phyloP scores from a whole-genome alignment of 2,113 vertebrate genomes.

The Serinus canaria region DNA sequence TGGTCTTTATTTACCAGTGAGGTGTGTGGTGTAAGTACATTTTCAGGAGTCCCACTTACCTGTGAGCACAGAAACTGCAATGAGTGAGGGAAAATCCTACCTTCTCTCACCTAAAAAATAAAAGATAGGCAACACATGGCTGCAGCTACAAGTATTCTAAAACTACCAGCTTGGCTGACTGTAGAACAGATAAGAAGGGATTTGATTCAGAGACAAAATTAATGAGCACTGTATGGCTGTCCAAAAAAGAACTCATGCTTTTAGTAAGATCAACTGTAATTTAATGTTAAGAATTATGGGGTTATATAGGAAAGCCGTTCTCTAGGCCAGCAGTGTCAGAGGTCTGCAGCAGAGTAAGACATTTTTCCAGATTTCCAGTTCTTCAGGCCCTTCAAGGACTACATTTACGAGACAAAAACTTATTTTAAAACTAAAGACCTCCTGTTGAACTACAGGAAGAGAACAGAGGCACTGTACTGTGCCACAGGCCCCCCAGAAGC shows the following conservation, averaged over 20 bases:
- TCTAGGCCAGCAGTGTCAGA: neutral
- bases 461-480: neutral
- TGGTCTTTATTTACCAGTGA: neutral
- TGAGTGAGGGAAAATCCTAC: neutral
- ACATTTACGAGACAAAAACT: neutral
- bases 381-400: neutral
- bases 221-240: neutral
- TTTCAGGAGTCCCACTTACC: neutral
- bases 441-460: neutral
- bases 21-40: neutral
- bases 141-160: neutral
- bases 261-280: neutral
- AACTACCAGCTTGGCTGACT: neutral
- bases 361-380: neutral
- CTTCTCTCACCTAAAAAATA: neutral
- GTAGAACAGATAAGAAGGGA: neutral
- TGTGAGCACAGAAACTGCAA: neutral
- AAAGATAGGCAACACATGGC: neutral
- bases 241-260: neutral
- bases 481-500: neutral
- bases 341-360: neutral
- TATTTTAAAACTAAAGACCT: neutral
- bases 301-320: neutral
- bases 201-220: neutral
- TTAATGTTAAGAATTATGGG: neutral